Percentiles rank a stretch among this genome's conserved stretches.
These are phyloP conservation scores for Chloromyia formosa DNA, from an alignment of 2,888 invertebrate species.

Conservation along the genomic window DNA sequence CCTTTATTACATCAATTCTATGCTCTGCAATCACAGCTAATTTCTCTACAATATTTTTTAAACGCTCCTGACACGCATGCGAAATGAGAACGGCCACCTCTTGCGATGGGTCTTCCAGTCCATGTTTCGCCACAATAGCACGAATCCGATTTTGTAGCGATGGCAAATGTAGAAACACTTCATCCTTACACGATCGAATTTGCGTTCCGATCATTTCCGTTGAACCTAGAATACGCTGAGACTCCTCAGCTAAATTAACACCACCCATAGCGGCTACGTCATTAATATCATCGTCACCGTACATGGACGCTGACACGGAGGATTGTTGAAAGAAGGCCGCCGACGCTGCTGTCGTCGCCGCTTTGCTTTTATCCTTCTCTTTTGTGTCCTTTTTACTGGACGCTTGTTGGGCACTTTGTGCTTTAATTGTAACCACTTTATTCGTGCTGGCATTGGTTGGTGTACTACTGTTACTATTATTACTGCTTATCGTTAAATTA, in stretches of 20 bases:
- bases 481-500: constrained; percentile 42
- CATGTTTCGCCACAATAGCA: constrained; percentile 77
- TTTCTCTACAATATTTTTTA: constrained; percentile 90
- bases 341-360: constrained; percentile 63
- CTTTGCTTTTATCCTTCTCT: constrained; percentile 79
- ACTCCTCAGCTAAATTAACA: constrained; percentile 95
- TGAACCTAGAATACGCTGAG: constrained; percentile 90
- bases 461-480: constrained; percentile 47
- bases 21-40: constrained; percentile 94
- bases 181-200: constrained; percentile 91
- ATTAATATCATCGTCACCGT: constrained; percentile 95
- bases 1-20: constrained; percentile 91
- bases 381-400: constrained; percentile 69
- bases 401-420: constrained; percentile 64
- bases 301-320: constrained; percentile 65
- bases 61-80: constrained; percentile 92
- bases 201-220: constrained; percentile 90
- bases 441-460: constrained; percentile 50
- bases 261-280: constrained; percentile 99
- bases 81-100: constrained; percentile 92
- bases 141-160: constrained; percentile 81
- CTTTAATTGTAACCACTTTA: constrained; percentile 56
- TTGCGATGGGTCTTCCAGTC: constrained; percentile 81
- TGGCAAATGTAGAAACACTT: constrained; percentile 81
- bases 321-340: constrained; percentile 67